Evolutionary conservation across 2,888 invertebrate genomes (phyloP).

Genomic region (Watsonalla cultraria): DNA sequence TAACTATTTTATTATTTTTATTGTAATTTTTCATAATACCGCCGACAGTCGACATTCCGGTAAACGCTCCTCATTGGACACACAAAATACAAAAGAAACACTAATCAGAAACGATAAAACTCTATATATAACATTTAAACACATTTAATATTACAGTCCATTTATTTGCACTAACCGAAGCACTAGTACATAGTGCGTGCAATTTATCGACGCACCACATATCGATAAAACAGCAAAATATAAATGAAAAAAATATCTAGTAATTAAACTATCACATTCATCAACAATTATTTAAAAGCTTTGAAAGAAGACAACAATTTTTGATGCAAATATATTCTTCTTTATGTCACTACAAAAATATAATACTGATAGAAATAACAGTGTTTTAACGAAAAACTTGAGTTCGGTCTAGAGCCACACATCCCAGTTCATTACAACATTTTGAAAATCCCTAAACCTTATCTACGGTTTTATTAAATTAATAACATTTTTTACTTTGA

Average conservation of each 20-base stretch:
- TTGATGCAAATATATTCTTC: conserved; percentile 16
- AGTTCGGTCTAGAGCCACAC: conserved; percentile 25
- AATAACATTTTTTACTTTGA: conserved; percentile 70
- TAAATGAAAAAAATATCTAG: conserved; percentile 21
- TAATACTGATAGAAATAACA: conserved; percentile 52
- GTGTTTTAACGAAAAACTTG: background rate
- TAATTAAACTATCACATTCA: conserved; percentile 36
- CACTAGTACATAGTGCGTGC: background rate
- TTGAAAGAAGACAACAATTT: conserved; percentile 57
- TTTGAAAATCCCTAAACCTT: conserved; percentile 69
- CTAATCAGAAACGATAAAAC: background rate
- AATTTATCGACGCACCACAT: background rate
- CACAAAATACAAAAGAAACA: background rate
- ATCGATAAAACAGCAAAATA: conserved; percentile 1
- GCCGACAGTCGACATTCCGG: conserved; percentile 47
- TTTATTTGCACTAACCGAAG: too few species aligned
- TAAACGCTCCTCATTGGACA: conserved; percentile 47
- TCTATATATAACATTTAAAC: background rate
- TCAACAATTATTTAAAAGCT: conserved; percentile 69
- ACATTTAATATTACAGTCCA: background rate
- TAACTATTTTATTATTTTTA: conserved; percentile 77
- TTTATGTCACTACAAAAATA: conserved; percentile 18
- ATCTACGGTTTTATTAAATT: conserved; percentile 66
- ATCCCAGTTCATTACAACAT: conserved; percentile 54
- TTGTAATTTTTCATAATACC: conserved; percentile 77